phyloP scores from a whole-genome alignment of 2,113 vertebrate species.

The Laterallus jamaicensis region DNA sequence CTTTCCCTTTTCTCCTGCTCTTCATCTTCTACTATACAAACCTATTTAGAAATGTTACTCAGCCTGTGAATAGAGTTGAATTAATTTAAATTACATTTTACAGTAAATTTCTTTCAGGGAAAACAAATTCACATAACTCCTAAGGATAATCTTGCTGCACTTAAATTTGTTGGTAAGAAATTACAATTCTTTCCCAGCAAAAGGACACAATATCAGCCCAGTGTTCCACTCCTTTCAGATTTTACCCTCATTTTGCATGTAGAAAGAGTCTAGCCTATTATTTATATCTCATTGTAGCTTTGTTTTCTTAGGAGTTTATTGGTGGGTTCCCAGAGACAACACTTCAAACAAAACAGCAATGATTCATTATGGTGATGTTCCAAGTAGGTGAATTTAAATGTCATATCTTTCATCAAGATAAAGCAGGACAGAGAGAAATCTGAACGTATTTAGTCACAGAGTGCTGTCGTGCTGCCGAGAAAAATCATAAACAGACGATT shows the following conservation, averaged over 20 bases:
- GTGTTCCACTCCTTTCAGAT: neutral
- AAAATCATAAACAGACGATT: conserved; percentile 41
- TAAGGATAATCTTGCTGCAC: neutral
- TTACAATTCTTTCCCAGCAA: neutral
- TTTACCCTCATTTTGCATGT: neutral
- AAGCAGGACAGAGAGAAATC: conserved; percentile 23
- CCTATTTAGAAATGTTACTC: neutral
- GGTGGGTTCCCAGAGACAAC: neutral
- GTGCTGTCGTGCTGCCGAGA: neutral
- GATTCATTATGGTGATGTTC: conserved; percentile 20
- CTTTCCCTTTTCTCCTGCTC: neutral
- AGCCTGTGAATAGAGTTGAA: neutral
- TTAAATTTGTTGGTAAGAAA: neutral
- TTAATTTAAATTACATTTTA: neutral
- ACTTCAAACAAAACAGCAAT: neutral
- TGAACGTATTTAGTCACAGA: conserved; percentile 38
- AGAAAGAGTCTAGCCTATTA: neutral
- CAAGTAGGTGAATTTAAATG: conserved; percentile 39
- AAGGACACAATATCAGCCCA: neutral
- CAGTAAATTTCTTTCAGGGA: neutral
- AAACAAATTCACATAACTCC: neutral
- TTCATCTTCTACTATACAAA: neutral
- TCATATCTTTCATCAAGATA: conserved; percentile 13
- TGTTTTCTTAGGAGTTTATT: conserved; percentile 7
- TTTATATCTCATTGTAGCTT: neutral